phyloP scores from a whole-genome alignment of 2,888 invertebrate genomes.

The Euspilapteryx auroguttella region DNA sequence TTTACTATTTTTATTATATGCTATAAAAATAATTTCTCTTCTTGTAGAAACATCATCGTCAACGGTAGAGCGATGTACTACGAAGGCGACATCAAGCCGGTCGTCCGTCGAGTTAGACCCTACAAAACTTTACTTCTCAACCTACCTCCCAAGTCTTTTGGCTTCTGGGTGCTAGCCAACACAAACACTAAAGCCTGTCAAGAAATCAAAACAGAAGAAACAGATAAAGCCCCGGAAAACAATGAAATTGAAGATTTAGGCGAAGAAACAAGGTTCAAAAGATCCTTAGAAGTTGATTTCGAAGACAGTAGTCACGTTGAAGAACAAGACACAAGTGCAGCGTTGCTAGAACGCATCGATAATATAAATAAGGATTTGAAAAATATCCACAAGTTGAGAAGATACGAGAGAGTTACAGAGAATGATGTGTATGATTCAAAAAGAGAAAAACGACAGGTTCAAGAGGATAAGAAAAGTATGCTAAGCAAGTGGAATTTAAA shows the following conservation, averaged over 20 bases:
- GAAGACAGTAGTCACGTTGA: slow-evolving; percentile 15
- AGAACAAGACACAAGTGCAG: slow-evolving; percentile 8
- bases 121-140: slow-evolving; percentile 57
- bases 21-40: slow-evolving; percentile 5
- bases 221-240: no score
- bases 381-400: slow-evolving; percentile 15
- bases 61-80: slow-evolving; percentile 65
- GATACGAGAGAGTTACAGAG: slow-evolving; percentile 8
- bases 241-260: slow-evolving; percentile 11
- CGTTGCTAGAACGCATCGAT: slow-evolving; percentile 10
- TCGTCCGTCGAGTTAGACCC: slow-evolving; percentile 50
- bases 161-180: slow-evolving; percentile 74
- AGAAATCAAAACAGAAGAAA: slow-evolving; percentile 14
- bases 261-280: no score
- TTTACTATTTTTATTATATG: no score
- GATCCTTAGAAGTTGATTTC: slow-evolving; percentile 7
- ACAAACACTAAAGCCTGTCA: slow-evolving; percentile 64
- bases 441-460: slow-evolving; percentile 17
- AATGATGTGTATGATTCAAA: neutral
- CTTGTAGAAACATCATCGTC: slow-evolving; percentile 60
- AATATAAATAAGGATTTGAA: slow-evolving; percentile 23
- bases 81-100: slow-evolving; percentile 59
- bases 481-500: no score
- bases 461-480: neutral
- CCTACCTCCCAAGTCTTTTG: slow-evolving; percentile 68